Evolutionary conservation across 2,113 vertebrate genomes (phyloP).

Genomic region (Cathartes aura): DNA sequence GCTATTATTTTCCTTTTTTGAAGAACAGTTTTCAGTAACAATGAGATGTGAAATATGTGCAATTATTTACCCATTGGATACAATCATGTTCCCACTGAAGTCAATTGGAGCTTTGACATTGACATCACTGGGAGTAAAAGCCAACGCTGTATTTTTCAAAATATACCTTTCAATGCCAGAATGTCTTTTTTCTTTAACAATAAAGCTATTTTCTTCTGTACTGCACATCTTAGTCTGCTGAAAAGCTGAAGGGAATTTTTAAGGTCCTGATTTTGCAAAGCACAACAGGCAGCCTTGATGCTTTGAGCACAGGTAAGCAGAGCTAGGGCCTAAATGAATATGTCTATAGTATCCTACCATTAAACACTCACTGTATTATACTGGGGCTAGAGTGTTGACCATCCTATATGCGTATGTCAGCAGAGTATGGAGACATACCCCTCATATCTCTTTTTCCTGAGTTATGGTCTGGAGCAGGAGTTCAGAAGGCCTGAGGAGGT

Average conservation of each 20-base stretch:
- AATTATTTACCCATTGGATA: constrained; percentile 59
- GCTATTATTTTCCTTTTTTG: constrained; percentile 63
- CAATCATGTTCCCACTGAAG: constrained; percentile 25
- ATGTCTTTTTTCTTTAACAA: constrained; percentile 4
- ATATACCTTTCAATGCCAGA: constrained; percentile 34
- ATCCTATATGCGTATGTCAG: background rate
- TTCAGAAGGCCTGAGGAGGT: background rate
- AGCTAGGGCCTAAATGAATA: background rate
- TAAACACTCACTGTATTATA: background rate
- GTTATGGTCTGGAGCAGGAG: background rate
- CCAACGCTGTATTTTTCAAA: constrained; percentile 19
- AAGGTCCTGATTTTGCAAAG: background rate
- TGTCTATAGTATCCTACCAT: background rate
- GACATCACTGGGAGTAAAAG: constrained; percentile 18
- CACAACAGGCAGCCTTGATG: background rate
- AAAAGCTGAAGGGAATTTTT: background rate
- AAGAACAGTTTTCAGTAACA: constrained; percentile 73
- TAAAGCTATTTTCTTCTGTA: constrained; percentile 29
- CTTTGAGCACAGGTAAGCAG: background rate
- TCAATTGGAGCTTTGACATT: constrained; percentile 53
- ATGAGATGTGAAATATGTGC: constrained; percentile 64
- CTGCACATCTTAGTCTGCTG: background rate
- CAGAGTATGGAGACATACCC: background rate
- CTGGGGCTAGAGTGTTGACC: background rate
- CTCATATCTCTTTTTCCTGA: background rate